Conservation (phyloP, 2,113 vertebrate genomes). For the Microcebus murinus region DNA sequence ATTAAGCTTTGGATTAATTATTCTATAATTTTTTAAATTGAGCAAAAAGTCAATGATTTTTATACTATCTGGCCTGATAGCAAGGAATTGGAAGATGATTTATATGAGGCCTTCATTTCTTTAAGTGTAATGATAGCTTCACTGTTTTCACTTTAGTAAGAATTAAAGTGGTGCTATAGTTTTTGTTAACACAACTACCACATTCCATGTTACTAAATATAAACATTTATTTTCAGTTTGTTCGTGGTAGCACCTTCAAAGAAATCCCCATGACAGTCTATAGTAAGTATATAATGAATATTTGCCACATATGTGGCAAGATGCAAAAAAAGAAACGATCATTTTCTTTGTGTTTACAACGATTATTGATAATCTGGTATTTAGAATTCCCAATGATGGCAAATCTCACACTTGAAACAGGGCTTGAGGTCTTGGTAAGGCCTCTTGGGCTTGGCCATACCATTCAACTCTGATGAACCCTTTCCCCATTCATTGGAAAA, state of each 20-base stretch:
- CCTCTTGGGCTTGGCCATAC: neutral
- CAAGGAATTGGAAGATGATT: neutral
- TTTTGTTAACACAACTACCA: neutral
- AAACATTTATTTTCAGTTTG: conserved; percentile 87
- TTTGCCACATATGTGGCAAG: conserved; percentile 40
- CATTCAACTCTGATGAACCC: neutral
- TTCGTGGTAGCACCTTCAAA: conserved; percentile 92
- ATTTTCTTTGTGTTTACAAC: conserved; percentile 44
- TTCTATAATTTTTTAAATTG: neutral
- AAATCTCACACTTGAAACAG: neutral
- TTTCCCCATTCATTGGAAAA: neutral
- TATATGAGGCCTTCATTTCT: neutral
- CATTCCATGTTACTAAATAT: conserved; percentile 37
- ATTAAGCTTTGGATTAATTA: neutral
- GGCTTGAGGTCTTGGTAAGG: neutral
- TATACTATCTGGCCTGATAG: neutral
- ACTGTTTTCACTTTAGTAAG: neutral
- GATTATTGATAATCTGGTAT: conserved; percentile 74
- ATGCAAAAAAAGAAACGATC: neutral
- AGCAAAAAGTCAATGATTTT: neutral
- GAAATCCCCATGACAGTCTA: conserved; percentile 95
- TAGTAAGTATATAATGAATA: conserved; percentile 89
- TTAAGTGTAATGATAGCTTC: neutral
- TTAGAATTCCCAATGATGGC: neutral
- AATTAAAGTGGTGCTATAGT: neutral